Percentiles rank a stretch among this genome's conserved stretches.
phyloP scores from a whole-genome alignment of 2,888 invertebrate genomes.

The Entomobrya multifasciata region DNA sequence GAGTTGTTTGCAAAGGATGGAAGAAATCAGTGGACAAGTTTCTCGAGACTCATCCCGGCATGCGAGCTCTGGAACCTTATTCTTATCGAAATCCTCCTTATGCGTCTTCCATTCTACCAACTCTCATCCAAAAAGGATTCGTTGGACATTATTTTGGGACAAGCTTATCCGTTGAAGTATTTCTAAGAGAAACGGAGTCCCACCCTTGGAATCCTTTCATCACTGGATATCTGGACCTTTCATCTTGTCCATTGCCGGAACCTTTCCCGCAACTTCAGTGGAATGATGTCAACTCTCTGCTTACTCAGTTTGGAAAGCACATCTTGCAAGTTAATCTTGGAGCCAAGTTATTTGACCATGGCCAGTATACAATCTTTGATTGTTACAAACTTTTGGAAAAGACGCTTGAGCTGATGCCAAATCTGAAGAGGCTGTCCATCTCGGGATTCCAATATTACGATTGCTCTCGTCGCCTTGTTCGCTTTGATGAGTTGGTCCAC shows the following conservation, averaged over 20 bases:
- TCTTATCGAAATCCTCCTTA: not conserved
- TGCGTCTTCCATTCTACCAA: not conserved
- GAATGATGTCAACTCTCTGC: not conserved
- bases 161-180: too few species aligned
- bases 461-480: too few species aligned
- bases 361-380: not conserved
- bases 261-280: not conserved
- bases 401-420: not conserved
- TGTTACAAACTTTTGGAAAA: not conserved
- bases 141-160: too few species aligned
- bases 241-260: too few species aligned
- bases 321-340: not conserved
- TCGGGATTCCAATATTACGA: not conserved
- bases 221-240: too few species aligned
- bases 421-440: not conserved
- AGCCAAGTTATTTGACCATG: not conserved
- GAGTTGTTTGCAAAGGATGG: not conserved
- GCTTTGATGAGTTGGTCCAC: not conserved
- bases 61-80: not conserved
- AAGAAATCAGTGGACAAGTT: not conserved
- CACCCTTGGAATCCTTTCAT: not conserved
- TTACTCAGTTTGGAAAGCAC: not conserved
- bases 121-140: not conserved
- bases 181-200: not conserved
- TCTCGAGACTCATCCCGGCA: not conserved